phyloP scores from a whole-genome alignment of 2,888 invertebrate species.

The Hypsopygia costalis region DNA sequence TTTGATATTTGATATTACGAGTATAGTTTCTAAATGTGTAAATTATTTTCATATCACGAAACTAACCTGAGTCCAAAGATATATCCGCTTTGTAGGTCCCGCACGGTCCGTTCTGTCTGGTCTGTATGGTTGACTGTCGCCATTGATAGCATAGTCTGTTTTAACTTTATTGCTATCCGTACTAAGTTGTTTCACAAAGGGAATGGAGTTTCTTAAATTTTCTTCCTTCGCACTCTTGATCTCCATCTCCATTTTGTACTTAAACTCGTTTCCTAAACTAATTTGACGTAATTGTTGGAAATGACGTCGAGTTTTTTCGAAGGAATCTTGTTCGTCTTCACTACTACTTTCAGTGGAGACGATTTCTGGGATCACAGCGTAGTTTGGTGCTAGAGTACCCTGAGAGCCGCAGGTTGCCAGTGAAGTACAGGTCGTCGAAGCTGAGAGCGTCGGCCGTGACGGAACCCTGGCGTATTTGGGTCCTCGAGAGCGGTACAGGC shows the following conservation, averaged over 20 bases:
- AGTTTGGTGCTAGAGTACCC: conserved; percentile 65
- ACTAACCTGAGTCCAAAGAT: conserved; percentile 68
- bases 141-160: conserved; percentile 62
- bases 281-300: conserved; percentile 83
- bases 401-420: conserved; percentile 77
- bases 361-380: conserved; percentile 65
- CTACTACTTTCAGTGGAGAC: conserved; percentile 70
- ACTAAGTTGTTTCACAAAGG: conserved; percentile 82
- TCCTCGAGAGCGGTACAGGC: conserved; percentile 59
- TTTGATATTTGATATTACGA: too few relatives aligned
- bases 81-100: conserved; percentile 77
- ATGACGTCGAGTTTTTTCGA: conserved; percentile 78
- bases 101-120: too few relatives aligned
- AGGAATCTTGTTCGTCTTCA: conserved; percentile 77
- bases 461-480: conserved; percentile 74
- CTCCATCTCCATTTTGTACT: conserved; percentile 83
- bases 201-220: conserved; percentile 81
- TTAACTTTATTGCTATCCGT: conserved; percentile 80
- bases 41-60: too few relatives aligned
- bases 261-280: conserved; percentile 82
- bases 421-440: conserved; percentile 82
- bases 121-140: conserved; percentile 62
- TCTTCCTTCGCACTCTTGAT: conserved; percentile 81
- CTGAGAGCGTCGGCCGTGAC: conserved; percentile 74
- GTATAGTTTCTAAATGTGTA: too few relatives aligned